Evolutionary conservation across 2,113 vertebrate species (phyloP), one percentile per base, ranked within the genome.

Genomic region (Cettia cetti): DNA sequence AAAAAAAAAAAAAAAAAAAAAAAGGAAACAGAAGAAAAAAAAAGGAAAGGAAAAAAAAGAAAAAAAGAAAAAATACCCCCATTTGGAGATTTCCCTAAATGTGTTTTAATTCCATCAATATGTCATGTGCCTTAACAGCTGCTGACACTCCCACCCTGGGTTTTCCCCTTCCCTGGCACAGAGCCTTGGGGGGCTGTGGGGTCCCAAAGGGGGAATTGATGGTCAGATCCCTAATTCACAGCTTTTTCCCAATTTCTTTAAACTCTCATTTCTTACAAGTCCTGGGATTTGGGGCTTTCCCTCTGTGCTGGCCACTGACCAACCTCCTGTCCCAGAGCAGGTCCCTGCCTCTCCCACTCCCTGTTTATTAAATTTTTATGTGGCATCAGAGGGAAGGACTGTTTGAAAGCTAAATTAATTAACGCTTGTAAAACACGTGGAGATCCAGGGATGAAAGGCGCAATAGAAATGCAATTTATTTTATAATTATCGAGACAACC

Each of bases 61-160:
- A 20, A 14, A 3, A 2, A 12, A 3, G 20, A 60, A 76, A 82
- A 61, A 60, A 9, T n/a, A n/a, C n/a, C n/a, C 6, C 27, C 91
- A 82, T 94, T 94, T 95, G 79, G 95, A 97, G 96, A 96, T 96
- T 97, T 97, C 97, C 94, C 96, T 96, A 93, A 97, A 96, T 56
- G 95, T 90, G 37, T 92, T 97, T 97, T 92, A 96, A 96, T 98
- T 97, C 95, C 85, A 91, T 88, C 94, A 44, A 79, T 96, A 82
- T 75, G 82, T 94, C 97, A 94, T 23, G 71, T 44, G 78, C 80
- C 49, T 39, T 47, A 57, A 45, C 77, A 92, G 94, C 87, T 49
- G 78, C 93, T 94, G 91, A 79, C 76, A 33, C 20, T 59, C 40
- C 7, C 70, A 37, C 1, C 23, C 7, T 33, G 52, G 68, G 30